Base-by-base conservation (phyloP, 2,888 invertebrate species). In the Pandemis corylana region DNA sequence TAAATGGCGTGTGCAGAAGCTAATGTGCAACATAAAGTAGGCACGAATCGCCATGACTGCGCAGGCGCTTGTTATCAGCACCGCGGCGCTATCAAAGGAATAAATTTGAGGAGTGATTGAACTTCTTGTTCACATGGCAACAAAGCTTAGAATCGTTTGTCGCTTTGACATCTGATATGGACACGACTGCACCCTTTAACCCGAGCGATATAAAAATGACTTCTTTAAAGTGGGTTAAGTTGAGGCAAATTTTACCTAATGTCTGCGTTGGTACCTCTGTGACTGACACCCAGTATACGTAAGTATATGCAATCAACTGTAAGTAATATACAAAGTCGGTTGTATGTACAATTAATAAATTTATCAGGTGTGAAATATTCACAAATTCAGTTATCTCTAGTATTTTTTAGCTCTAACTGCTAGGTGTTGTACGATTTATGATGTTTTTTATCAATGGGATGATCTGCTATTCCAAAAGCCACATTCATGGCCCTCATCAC, bases 31-130 rank as follows among this genome's bases (percentile, higher is more conserved):
- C 82, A 85, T 88, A 87, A 85, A 87, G 80, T 80, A 80, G 79
- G 28, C 81, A 80, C 79, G 77, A 81, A 82, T 82, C 80, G 81
- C 80, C 81, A 80, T 82, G 83, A 83, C 86, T 82, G 84, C 84
- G 59, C 81, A 84, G 80, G 84, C 80, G 76, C 79, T 77, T 82
- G 85, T 91, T 92, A 92, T 92, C 90, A 87, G 81, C 46, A 79
- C 78, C 76, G 90, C 91, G 93, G 92, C 81, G 76, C 80, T 86
- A 87, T 92, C 89, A 93, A 93, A 92, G 88, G 81, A 80, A 84
- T 81, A 77, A 72, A 76, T 46, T 77, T 80, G 80, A 83, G 79
- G 81, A 78, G 81, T 84, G 82, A 89, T 83, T 87, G 84, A 81
- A 86, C 81, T 81, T 82, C 87, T 87, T 89, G 84, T 80, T 65